Conservation (phyloP, 2,113 vertebrate genomes). For the Mugil cephalus region DNA sequence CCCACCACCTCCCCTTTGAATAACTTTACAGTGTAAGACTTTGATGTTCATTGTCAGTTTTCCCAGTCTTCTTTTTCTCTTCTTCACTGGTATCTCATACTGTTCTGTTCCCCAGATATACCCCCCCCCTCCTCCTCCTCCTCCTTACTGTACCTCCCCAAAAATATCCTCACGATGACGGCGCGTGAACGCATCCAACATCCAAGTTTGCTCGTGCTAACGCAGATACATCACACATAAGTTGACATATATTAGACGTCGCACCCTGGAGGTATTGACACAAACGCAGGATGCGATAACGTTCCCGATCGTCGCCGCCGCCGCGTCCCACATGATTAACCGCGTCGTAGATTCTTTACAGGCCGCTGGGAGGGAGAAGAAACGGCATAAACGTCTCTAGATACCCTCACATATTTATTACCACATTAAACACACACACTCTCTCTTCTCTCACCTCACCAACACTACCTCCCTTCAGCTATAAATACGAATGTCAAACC, state of each 20-base stretch:
- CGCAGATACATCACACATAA: constrained; percentile 41
- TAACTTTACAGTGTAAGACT: background rate
- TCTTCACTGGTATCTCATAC: background rate
- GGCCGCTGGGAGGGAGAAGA: constrained; percentile 6
- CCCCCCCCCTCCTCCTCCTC: background rate
- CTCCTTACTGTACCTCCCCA: background rate
- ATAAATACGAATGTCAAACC: constrained; percentile 60
- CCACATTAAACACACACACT: constrained; percentile 54
- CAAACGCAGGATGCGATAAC: constrained; percentile 55
- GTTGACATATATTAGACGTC: constrained; percentile 30
- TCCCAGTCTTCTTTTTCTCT: background rate
- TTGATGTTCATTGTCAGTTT: constrained; percentile 34
- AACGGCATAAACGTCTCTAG: constrained; percentile 50
- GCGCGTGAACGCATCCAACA: constrained; percentile 36
- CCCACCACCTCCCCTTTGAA: background rate
- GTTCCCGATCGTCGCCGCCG: constrained; percentile 41
- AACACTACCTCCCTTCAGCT: constrained; percentile 1
- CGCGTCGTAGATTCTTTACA: constrained; percentile 48
- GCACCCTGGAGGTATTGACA: constrained; percentile 56
- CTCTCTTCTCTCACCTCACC: background rate
- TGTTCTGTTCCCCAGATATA: background rate
- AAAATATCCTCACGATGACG: constrained; percentile 13
- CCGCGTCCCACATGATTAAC: constrained; percentile 52
- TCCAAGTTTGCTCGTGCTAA: constrained; percentile 7
- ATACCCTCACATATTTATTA: constrained; percentile 74